Evolutionary conservation across 2,113 vertebrate genomes (phyloP).

Genomic region (Neoarius graeffei): DNA sequence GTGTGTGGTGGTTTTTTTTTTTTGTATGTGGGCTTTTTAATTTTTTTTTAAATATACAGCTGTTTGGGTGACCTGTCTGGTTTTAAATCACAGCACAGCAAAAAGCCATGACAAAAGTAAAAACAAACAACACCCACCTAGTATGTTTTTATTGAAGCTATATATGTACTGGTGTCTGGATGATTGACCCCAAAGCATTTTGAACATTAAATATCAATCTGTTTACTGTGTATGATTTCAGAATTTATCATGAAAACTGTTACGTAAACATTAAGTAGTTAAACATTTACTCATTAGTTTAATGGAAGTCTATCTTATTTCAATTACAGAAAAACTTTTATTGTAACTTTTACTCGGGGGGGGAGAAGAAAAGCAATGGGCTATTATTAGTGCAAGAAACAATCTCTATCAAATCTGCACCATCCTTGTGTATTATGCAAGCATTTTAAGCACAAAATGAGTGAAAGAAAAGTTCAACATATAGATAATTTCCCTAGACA

Average conservation of each 20-base stretch:
- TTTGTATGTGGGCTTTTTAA: no score
- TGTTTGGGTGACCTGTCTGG: conserved; percentile 21
- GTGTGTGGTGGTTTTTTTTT: not conserved
- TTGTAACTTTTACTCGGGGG: not conserved
- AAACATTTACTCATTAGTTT: not conserved
- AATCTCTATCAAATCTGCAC: not conserved
- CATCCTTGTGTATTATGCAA: not conserved
- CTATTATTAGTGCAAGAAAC: not conserved
- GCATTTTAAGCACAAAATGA: not conserved
- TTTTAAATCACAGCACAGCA: not conserved
- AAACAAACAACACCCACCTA: not conserved
- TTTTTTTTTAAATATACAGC: not conserved
- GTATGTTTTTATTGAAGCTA: not conserved
- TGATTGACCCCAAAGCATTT: not conserved
- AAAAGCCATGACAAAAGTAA: not conserved
- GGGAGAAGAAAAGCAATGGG: not conserved
- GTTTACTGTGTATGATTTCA: not conserved
- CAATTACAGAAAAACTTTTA: not conserved
- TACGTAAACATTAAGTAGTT: not conserved
- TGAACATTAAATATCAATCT: not conserved
- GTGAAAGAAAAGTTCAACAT: not conserved
- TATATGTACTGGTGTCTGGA: not conserved
- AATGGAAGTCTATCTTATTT: not conserved
- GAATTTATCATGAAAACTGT: not conserved
- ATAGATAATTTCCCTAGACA: not conserved